These are phyloP conservation scores for Cladorhizidae sp. DNA, from an alignment of 37 sponge, comb jelly and placozoan genomes.

Conservation along the genomic window DNA sequence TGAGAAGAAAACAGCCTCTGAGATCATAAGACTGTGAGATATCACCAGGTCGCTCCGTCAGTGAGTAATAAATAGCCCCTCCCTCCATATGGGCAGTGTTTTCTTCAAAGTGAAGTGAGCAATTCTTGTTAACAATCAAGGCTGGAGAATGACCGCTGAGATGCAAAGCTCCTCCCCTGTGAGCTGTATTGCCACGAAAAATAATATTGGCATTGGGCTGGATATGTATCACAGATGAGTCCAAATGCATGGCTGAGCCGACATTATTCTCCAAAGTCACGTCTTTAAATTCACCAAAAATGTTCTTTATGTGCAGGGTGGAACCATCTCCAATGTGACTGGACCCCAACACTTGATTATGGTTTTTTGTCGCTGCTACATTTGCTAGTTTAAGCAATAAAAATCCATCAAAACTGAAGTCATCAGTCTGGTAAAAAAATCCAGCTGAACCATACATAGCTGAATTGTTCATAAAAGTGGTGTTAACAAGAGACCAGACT, in stretches of 20 bases:
- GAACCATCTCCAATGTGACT: not conserved
- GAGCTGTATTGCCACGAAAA: not conserved
- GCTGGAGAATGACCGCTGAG: not conserved
- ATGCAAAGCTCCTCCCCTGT: constrained; percentile 7
- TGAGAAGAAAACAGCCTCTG: constrained; percentile 32
- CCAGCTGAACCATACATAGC: not conserved
- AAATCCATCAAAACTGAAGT: not conserved
- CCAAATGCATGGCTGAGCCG: not conserved
- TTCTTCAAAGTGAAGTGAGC: not conserved
- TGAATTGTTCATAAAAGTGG: not conserved
- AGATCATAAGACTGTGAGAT: not conserved
- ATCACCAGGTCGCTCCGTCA: not conserved
- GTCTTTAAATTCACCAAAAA: not conserved
- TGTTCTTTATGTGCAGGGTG: not conserved
- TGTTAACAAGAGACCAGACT: not conserved
- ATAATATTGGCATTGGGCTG: not conserved
- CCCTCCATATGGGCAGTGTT: constrained; percentile 32
- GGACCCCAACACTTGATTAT: not conserved
- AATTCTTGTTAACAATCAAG: not conserved
- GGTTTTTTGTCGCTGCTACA: not conserved
- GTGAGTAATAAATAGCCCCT: constrained; percentile 28
- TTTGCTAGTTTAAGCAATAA: not conserved
- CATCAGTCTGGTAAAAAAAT: not conserved
- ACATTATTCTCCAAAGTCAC: not conserved
- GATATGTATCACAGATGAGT: not conserved